These are phyloP conservation scores for Melanocharis versteri DNA, from an alignment of 2,113 vertebrate species.

Conservation along the genomic window DNA sequence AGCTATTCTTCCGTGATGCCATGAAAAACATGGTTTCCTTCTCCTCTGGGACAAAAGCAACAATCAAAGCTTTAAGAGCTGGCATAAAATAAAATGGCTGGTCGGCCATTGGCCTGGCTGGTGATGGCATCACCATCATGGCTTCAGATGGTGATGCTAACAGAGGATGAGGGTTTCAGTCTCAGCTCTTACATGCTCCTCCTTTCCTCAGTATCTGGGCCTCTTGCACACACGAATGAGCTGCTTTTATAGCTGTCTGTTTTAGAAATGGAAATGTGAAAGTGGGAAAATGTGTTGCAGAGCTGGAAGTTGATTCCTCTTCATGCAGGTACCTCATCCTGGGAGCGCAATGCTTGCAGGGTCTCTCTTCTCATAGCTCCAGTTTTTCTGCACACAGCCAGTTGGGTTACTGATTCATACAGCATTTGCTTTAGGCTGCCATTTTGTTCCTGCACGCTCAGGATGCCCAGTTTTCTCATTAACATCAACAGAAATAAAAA, in stretches of 20 bases:
- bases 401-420: not conserved
- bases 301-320: not conserved
- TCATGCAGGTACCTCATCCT: not conserved
- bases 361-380: not conserved
- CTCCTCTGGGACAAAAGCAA: not conserved
- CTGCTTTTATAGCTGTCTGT: not conserved
- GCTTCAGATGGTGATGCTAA: not conserved
- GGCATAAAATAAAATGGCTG: not conserved
- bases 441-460: not conserved
- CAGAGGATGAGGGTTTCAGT: not conserved
- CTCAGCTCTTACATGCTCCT: not conserved
- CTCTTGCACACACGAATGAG: not conserved
- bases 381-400: not conserved
- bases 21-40: not conserved
- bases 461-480: not conserved
- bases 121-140: no score
- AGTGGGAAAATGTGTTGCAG: not conserved
- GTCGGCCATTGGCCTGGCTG: no score
- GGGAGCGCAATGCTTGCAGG: not conserved
- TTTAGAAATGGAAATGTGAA: not conserved
- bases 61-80: not conserved
- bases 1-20: not conserved
- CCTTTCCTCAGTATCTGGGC: not conserved
- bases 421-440: not conserved
- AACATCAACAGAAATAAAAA: not conserved